phyloP scores from a whole-genome alignment of 2,113 vertebrate genomes.

The Oryzias celebensis region DNA sequence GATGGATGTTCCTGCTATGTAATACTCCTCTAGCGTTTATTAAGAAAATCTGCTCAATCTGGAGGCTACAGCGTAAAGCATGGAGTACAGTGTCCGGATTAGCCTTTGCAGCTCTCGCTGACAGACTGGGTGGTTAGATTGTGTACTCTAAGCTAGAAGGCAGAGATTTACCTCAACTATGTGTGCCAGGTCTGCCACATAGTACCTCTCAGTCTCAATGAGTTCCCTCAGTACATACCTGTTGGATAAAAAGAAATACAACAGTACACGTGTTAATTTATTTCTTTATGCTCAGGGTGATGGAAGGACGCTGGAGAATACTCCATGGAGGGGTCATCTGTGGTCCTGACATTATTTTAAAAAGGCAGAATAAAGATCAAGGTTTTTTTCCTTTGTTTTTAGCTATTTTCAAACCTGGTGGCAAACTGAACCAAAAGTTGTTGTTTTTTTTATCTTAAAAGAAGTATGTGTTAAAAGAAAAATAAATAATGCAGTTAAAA shows the following conservation, averaged over 20 bases:
- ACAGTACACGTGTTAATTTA: neutral
- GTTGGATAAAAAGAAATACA: constrained; percentile 11
- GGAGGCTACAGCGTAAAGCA: constrained; percentile 16
- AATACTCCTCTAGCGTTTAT: constrained; percentile 46
- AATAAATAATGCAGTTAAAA: no score
- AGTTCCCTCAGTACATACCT: constrained; percentile 91
- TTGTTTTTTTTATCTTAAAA: no score
- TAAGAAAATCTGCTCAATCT: constrained; percentile 50
- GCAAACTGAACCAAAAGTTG: no score
- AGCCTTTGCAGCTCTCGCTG: constrained; percentile 37
- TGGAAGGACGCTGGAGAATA: no score
- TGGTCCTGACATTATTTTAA: constrained; percentile 6
- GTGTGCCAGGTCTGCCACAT: constrained; percentile 86
- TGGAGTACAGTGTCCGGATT: constrained; percentile 41
- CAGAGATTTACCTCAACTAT: constrained; percentile 85
- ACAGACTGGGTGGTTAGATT: constrained; percentile 24
- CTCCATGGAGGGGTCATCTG: constrained; percentile 18
- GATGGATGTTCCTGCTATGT: constrained; percentile 27
- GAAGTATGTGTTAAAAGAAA: no score
- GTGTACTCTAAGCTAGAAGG: constrained; percentile 20
- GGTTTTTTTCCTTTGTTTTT: neutral
- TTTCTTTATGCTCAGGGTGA: no score
- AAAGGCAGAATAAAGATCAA: neutral
- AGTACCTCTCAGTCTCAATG: constrained; percentile 90
- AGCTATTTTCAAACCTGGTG: neutral